A percentile compares a stretch with the other conserved stretches of the same genome.
Evolutionary conservation across 1,140 invertebrate species (phyloP).

Genomic region (Ruditapes philippinarum): DNA sequence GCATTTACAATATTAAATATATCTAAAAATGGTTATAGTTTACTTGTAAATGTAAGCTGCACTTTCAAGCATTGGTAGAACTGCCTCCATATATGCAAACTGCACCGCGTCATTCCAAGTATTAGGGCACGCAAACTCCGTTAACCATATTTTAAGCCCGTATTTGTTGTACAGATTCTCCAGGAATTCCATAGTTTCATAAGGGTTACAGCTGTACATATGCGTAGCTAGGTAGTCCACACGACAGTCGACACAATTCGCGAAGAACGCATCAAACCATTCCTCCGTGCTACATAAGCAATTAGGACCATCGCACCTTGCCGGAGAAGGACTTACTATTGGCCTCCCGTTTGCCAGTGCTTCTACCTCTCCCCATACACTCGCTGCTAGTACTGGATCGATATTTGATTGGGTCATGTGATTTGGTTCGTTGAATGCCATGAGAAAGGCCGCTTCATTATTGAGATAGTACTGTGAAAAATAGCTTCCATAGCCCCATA

Average conservation of each 20-base stretch:
- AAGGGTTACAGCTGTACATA: constrained; percentile 70
- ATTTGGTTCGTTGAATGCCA: constrained; percentile 76
- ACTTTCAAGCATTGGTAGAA: constrained; percentile 68
- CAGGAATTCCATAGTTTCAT: constrained; percentile 70
- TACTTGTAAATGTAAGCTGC: constrained; percentile 67
- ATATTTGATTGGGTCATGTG: constrained; percentile 65
- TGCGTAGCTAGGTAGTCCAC: constrained; percentile 74
- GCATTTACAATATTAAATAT: too few relatives aligned
- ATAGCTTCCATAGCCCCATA: constrained; percentile 60
- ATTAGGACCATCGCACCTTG: not conserved
- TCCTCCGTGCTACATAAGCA: not conserved
- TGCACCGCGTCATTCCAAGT: constrained; percentile 43
- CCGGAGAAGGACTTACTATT: constrained; percentile 48
- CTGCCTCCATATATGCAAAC: constrained; percentile 70
- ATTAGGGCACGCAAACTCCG: constrained; percentile 72
- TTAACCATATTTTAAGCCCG: constrained; percentile 72
- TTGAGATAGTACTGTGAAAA: constrained; percentile 34
- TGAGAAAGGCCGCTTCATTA: constrained; percentile 52
- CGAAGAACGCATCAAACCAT: constrained; percentile 24
- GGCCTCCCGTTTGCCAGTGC: constrained; percentile 39
- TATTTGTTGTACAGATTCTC: constrained; percentile 68
- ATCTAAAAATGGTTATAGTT: too few relatives aligned
- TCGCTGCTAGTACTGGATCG: constrained; percentile 58
- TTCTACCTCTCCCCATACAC: constrained; percentile 66
- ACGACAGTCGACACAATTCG: constrained; percentile 64